A percentile compares a stretch with the other conserved stretches of the same genome.
Conservation (phyloP, 2,113 vertebrate species). For the Microtus pennsylvanicus region DNA sequence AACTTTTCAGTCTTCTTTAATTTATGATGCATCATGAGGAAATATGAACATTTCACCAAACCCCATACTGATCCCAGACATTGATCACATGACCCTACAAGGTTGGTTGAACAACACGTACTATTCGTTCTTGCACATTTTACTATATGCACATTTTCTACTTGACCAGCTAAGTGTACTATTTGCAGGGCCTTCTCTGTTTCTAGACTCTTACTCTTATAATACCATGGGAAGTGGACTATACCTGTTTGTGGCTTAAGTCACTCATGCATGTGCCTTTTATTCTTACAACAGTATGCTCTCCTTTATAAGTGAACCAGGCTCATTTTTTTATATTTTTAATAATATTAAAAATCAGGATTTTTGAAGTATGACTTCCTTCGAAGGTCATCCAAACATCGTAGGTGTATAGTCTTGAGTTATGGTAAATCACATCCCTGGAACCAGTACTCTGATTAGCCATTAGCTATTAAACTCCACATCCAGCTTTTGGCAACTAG, state of each 20-base stretch:
- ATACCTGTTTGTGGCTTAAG: background rate
- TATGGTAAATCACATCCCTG: background rate
- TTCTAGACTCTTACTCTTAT: background rate
- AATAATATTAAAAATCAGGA: background rate
- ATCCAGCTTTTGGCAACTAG: background rate
- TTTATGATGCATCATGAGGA: background rate
- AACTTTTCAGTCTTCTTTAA: background rate
- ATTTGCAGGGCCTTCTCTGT: background rate
- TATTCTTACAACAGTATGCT: background rate
- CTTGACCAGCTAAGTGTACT: background rate
- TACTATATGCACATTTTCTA: background rate
- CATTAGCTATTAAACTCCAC: background rate
- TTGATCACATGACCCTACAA: background rate
- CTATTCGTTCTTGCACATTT: background rate
- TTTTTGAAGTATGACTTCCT: slow-evolving; percentile 8
- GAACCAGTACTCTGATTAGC: too few relatives aligned
- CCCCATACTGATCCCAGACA: background rate
- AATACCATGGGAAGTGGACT: background rate
- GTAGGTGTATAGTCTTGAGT: background rate
- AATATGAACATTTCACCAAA: background rate
- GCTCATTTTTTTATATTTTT: background rate
- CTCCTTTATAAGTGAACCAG: slow-evolving; percentile 18
- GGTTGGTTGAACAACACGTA: background rate
- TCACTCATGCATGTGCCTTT: background rate
- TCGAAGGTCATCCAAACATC: background rate